A percentile compares a stretch with the other conserved stretches of the same genome.
phyloP scores from a whole-genome alignment of 1,140 invertebrate species.

The Atta colombica region DNA sequence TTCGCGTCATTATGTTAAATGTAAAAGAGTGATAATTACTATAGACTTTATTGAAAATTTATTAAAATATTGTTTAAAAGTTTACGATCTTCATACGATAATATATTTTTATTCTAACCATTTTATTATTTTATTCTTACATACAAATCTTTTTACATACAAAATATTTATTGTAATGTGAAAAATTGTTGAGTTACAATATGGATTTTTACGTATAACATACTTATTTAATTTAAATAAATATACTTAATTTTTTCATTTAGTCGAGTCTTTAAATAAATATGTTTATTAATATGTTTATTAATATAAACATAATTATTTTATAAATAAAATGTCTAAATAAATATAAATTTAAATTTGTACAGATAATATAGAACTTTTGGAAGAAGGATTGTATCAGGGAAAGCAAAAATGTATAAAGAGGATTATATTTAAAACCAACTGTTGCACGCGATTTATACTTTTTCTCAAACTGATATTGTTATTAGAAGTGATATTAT shows the following conservation, averaged over 20 bases:
- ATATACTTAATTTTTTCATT: not conserved
- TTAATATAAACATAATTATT: slow-evolving; percentile 6
- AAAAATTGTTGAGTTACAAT: not conserved
- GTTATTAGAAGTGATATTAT: slow-evolving; percentile 54
- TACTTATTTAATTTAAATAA: not conserved
- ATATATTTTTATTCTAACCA: slow-evolving; percentile 2
- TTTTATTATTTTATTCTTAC: not conserved
- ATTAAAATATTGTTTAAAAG: not conserved
- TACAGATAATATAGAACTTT: slow-evolving; percentile 30
- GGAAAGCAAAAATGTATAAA: not conserved
- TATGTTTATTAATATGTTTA: not conserved
- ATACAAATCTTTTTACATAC: too few relatives aligned
- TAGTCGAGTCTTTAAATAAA: not conserved
- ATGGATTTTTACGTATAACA: not conserved
- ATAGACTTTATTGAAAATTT: not conserved
- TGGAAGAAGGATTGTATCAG: slow-evolving; percentile 43
- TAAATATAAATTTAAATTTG: slow-evolving; percentile 9
- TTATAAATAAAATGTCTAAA: slow-evolving; percentile 8
- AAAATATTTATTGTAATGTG: not conserved
- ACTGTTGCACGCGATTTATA: not conserved
- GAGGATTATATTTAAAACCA: not conserved
- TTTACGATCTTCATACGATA: not conserved
- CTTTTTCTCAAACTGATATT: slow-evolving; percentile 58
- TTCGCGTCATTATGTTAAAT: slow-evolving; percentile 15
- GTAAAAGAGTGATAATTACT: not conserved